phyloP scores from a whole-genome alignment of 1,140 invertebrate genomes.

The Orchestia grillus region DNA sequence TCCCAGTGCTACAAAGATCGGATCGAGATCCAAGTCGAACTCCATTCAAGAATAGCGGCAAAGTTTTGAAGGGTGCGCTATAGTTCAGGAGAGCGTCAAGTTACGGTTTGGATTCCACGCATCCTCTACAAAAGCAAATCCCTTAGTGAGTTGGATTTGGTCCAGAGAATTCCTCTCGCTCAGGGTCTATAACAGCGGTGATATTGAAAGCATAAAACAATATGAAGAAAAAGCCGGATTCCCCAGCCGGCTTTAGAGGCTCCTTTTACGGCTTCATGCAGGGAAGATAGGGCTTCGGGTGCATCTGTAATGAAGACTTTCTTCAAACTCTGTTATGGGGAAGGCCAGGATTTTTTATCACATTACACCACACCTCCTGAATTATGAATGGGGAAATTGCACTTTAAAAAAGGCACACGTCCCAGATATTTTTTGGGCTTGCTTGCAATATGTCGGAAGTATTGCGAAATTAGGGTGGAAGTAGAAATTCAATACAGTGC shows the following conservation, averaged over 20 bases:
- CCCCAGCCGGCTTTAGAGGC: conserved; percentile 22
- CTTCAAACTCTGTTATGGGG: neutral
- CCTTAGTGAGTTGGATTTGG: conserved; percentile 36
- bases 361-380: neutral
- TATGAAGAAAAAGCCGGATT: conserved; percentile 49
- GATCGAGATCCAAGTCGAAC: conserved; percentile 34
- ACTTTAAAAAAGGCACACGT: neutral
- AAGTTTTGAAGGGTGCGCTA: conserved; percentile 44
- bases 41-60: conserved; percentile 52
- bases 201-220: conserved; percentile 54
- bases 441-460: neutral
- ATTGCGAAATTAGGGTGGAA: neutral
- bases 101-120: conserved; percentile 45
- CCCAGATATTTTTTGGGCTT: neutral
- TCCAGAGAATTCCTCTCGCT: conserved; percentile 37
- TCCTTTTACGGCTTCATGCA: conserved; percentile 18
- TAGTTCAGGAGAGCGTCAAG: conserved; percentile 28
- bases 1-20: conserved; percentile 43
- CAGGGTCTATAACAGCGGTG: conserved; percentile 40
- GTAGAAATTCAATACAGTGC: too few species aligned
- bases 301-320: conserved; percentile 1
- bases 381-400: neutral
- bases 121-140: conserved; percentile 37
- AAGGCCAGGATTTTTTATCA: neutral
- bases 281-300: neutral